Evolutionary conservation across 1,140 invertebrate genomes (phyloP).

Genomic region (Caenorhabditis inopinata): DNA sequence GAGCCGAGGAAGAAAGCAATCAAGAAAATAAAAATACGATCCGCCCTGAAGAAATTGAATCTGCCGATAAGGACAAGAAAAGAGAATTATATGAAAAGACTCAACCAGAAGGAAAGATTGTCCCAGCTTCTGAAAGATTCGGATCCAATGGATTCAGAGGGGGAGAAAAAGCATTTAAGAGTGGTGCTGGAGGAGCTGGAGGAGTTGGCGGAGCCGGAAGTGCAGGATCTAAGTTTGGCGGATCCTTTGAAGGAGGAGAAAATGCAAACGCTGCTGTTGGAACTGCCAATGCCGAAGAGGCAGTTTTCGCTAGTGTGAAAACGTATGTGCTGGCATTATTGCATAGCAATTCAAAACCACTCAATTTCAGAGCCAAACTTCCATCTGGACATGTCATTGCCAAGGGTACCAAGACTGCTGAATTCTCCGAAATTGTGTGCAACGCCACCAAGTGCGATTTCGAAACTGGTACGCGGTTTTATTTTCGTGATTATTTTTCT

Average conservation of each 20-base stretch:
- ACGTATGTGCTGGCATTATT: neutral
- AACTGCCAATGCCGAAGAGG: constrained; percentile 11
- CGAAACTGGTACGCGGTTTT: constrained; percentile 50
- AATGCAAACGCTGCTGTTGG: constrained; percentile 22
- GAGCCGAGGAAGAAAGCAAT: neutral
- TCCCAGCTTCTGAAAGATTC: neutral
- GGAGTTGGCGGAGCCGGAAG: no score
- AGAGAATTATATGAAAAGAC: constrained; percentile 16
- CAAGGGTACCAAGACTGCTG: constrained; percentile 41
- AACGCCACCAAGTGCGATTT: constrained; percentile 60
- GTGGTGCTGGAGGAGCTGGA: constrained; percentile 9
- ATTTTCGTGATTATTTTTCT: neutral
- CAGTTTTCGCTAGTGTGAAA: constrained; percentile 20
- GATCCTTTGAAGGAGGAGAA: constrained; percentile 8
- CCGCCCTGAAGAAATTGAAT: constrained; percentile 2
- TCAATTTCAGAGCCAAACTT: neutral
- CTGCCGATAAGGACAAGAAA: neutral
- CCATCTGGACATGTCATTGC: constrained; percentile 12
- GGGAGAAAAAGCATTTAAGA: neutral
- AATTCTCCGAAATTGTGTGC: constrained; percentile 49
- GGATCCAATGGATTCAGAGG: constrained; percentile 28
- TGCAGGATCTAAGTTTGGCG: neutral
- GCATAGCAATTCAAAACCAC: no score
- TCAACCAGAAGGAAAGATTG: constrained; percentile 9
- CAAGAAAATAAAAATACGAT: neutral